Percentiles rank a stretch among this genome's conserved stretches.
phyloP scores from a whole-genome alignment of 2,797 vertebrate genomes.

The Lutjanus argentimaculatus region DNA sequence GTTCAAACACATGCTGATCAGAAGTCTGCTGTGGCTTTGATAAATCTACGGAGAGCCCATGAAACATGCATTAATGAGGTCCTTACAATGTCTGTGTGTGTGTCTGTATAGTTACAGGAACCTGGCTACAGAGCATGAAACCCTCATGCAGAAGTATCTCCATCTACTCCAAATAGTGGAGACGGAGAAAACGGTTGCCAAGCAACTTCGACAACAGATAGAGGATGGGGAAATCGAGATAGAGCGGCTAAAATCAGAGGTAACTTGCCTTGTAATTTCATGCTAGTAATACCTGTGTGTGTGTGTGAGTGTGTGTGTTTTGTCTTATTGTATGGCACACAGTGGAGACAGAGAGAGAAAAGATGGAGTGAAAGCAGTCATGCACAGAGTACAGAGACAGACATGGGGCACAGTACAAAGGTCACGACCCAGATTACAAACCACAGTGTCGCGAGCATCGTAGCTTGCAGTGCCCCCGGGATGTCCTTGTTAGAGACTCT shows the following conservation, averaged over 20 bases:
- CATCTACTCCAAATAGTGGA: slow-evolving; percentile 99
- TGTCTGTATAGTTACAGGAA: slow-evolving; percentile 92
- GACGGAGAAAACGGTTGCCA: slow-evolving; percentile 98
- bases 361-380: slow-evolving; percentile 16
- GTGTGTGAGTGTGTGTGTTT: slow-evolving; percentile 25
- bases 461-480: slow-evolving; percentile 20
- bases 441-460: slow-evolving; percentile 11
- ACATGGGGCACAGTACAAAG: slow-evolving; percentile 47
- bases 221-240: slow-evolving; percentile 98
- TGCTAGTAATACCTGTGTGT: slow-evolving; percentile 50
- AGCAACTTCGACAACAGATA: slow-evolving; percentile 98
- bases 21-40: slow-evolving; percentile 57
- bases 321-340: slow-evolving; percentile 8
- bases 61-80: slow-evolving; percentile 67
- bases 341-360: slow-evolving; percentile 3
- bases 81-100: slow-evolving; percentile 33
- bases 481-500: slow-evolving; percentile 46
- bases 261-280: slow-evolving; percentile 79
- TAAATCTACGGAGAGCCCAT: slow-evolving; percentile 48
- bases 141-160: slow-evolving; percentile 98
- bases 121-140: slow-evolving; percentile 97
- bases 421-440: slow-evolving; percentile 51
- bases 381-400: slow-evolving; percentile 21
- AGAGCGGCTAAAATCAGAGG: slow-evolving; percentile 98
- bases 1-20: slow-evolving; percentile 60